A percentile compares a stretch with the other conserved stretches of the same genome.
Evolutionary conservation across 2,888 invertebrate species (phyloP).

Genomic region (Osedax fenrisi): DNA sequence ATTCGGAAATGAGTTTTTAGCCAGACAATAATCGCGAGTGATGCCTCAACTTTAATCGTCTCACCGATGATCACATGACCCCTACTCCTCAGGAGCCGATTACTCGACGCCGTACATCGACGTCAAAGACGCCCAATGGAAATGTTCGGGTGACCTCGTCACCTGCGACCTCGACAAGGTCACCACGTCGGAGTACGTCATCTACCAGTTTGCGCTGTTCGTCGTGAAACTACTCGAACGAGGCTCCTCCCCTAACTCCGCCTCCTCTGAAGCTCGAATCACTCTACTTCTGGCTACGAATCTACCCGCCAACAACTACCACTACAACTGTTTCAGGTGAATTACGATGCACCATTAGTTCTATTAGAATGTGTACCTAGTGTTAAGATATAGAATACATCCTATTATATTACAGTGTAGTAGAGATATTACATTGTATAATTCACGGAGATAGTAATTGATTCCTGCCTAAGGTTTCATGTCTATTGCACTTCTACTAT

Average conservation of each 20-base stretch:
- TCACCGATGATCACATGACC: neutral
- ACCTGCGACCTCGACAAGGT: constrained; percentile 43
- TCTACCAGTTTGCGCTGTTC: constrained; percentile 47
- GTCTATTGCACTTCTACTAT: too few species aligned
- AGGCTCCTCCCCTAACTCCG: constrained; percentile 36
- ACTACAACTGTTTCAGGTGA: constrained; percentile 37
- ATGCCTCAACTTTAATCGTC: neutral
- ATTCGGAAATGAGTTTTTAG: too few species aligned
- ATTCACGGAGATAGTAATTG: too few species aligned
- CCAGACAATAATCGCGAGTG: too few species aligned
- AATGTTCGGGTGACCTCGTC: constrained; percentile 41
- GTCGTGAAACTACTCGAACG: constrained; percentile 42
- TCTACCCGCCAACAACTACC: constrained; percentile 45
- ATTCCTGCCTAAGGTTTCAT: too few species aligned
- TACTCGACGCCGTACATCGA: constrained; percentile 44
- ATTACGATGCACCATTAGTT: neutral
- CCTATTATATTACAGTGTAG: too few species aligned
- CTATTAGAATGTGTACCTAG: neutral
- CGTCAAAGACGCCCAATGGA: constrained; percentile 48
- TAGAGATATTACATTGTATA: too few species aligned
- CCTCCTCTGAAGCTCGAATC: constrained; percentile 37
- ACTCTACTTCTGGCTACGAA: constrained; percentile 46
- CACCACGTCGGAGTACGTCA: constrained; percentile 44
- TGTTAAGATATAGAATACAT: too few species aligned
- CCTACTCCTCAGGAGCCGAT: constrained; percentile 42